A percentile compares a stretch with the other conserved stretches of the same genome.
These are phyloP conservation scores for Clytia hemisphaerica DNA, from an alignment of 30 jellyfish, hydroid and myxozoan species.

Conservation along the genomic window DNA sequence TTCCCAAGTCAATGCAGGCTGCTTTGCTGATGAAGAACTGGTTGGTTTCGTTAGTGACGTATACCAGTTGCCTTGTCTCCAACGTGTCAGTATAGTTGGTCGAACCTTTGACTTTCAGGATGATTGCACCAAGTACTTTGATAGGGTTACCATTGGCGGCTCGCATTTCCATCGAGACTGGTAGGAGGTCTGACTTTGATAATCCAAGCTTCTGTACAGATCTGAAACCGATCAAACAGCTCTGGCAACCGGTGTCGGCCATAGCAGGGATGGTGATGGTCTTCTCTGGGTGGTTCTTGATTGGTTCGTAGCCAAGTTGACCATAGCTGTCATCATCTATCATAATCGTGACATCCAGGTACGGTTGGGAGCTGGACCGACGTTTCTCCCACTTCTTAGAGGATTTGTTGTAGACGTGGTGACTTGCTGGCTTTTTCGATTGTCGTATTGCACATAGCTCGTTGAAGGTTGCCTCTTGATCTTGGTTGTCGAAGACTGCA, in stretches of 20 bases:
- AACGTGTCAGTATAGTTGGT: neutral
- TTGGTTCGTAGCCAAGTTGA: neutral
- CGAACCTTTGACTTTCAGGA: neutral
- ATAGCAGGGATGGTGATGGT: neutral
- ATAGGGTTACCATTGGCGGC: neutral
- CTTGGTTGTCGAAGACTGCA: too few relatives aligned
- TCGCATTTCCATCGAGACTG: conserved; percentile 5
- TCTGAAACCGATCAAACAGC: conserved; percentile 2
- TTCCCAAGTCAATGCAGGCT: neutral
- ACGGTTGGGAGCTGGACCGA: conserved; percentile 10
- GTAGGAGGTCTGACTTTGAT: neutral
- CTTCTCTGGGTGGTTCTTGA: neutral
- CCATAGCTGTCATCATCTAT: neutral
- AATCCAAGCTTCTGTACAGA: conserved; percentile 8
- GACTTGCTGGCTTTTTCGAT: neutral
- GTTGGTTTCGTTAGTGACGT: neutral
- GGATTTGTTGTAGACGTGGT: neutral
- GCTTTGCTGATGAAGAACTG: neutral
- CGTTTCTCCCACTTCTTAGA: conserved; percentile 3
- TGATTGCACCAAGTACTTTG: neutral
- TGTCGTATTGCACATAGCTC: too few relatives aligned
- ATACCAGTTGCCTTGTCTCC: neutral
- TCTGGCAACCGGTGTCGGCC: neutral
- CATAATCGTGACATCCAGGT: neutral
- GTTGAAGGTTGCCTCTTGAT: too few relatives aligned